Evolutionary conservation across 2,113 vertebrate genomes (phyloP).

Genomic region (Ivindomyrus marchei): DNA sequence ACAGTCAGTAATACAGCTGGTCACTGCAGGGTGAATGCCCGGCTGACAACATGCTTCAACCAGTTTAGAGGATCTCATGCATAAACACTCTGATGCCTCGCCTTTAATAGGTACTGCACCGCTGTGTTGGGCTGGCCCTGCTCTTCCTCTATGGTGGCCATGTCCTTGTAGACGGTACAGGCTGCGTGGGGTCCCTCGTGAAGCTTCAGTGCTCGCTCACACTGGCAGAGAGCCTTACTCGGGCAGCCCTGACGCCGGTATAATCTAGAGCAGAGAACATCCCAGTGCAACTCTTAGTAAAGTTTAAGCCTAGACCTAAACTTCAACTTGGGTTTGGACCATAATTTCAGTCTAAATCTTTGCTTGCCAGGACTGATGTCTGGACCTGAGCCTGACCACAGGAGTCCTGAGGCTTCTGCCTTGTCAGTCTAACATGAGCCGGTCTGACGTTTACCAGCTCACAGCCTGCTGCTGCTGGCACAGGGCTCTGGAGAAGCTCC

Average conservation of each 20-base stretch:
- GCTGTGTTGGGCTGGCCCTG: conserved; percentile 33
- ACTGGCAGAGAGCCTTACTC: conserved; percentile 44
- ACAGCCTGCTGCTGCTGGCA: not conserved
- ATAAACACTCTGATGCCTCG: conserved; percentile 23
- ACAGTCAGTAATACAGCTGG: conserved; percentile 17
- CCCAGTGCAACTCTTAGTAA: not conserved
- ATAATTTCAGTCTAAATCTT: not conserved
- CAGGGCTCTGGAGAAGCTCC: not conserved
- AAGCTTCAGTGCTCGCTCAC: conserved; percentile 46
- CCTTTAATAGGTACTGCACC: conserved; percentile 54
- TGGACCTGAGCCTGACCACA: not conserved
- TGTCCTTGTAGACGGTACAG: conserved; percentile 51
- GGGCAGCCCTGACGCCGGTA: conserved; percentile 41
- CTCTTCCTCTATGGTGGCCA: conserved; percentile 54
- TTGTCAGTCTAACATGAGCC: not conserved
- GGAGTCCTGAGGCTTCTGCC: not conserved
- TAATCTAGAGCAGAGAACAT: conserved; percentile 35
- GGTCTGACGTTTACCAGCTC: not conserved
- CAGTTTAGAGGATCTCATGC: conserved; percentile 12
- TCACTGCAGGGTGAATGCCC: not conserved
- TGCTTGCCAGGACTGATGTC: not conserved
- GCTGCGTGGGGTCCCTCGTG: conserved; percentile 36
- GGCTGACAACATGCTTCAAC: conserved; percentile 24
- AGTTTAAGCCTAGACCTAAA: not conserved
- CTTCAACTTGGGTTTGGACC: not conserved